Conservation (phyloP, 92 coral and sea anemone genomes). For the Epizoanthus stellaris region DNA sequence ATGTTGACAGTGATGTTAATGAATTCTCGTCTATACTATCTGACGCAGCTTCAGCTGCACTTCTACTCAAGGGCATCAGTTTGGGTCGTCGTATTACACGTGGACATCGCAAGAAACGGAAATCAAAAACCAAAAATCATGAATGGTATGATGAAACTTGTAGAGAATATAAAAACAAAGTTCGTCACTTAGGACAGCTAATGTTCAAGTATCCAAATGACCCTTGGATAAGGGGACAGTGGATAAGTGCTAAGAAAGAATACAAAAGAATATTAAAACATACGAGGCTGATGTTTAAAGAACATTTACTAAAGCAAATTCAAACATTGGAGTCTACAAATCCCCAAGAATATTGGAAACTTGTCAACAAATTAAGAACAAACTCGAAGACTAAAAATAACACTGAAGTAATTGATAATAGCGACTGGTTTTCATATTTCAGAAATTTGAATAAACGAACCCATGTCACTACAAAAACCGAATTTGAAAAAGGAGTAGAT, state of each 20-base stretch:
- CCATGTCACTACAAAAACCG: background rate
- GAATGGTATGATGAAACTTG: background rate
- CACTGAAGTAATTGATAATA: background rate
- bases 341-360: background rate
- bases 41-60: conserved; percentile 6
- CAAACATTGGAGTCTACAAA: background rate
- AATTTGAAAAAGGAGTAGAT: background rate
- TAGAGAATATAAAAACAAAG: background rate
- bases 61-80: background rate
- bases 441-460: background rate
- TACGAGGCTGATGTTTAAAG: background rate
- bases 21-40: background rate
- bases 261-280: background rate
- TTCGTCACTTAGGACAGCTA: background rate
- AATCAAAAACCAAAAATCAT: background rate
- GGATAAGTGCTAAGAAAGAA: background rate
- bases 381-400: background rate
- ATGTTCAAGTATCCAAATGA: background rate
- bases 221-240: conserved; percentile 7
- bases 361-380: background rate
- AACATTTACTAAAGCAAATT: background rate
- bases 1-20: background rate
- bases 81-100: background rate
- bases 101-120: background rate
- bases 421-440: conserved; percentile 2